Evolutionary conservation across 2,113 vertebrate species (phyloP).

Genomic region (Megaceryle maxima): DNA sequence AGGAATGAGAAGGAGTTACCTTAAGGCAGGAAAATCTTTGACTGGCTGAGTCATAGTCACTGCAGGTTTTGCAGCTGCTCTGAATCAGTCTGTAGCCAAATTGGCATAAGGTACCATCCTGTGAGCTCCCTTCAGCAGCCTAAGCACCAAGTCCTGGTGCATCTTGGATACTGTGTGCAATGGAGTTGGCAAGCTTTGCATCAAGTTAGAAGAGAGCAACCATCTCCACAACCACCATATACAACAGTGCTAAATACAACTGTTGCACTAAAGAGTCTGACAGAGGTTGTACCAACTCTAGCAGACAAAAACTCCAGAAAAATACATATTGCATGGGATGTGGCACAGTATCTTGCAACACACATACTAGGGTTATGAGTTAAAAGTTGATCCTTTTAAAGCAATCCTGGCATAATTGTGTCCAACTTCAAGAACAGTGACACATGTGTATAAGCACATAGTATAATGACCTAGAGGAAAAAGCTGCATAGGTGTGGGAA

Average conservation of each 20-base stretch:
- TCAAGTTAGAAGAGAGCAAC: not conserved
- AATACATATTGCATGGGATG: not conserved
- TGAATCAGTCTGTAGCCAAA: not conserved
- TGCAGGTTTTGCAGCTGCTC: not conserved
- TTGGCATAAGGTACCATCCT: rapidly evolving
- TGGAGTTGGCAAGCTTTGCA: not conserved
- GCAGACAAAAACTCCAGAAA: not conserved
- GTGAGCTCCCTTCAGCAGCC: not conserved
- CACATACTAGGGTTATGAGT: rapidly evolving
- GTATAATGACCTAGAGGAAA: not conserved
- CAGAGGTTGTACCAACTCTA: not conserved
- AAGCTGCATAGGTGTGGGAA: not conserved
- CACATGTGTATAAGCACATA: rapidly evolving
- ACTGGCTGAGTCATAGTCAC: not conserved
- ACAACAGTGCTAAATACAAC: not conserved
- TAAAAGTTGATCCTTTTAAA: not conserved
- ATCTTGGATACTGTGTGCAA: rapidly evolving
- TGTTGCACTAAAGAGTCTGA: not conserved
- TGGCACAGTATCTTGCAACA: not conserved
- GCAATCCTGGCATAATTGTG: not conserved
- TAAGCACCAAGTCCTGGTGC: not conserved
- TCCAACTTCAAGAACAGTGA: not conserved
- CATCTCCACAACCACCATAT: not conserved
- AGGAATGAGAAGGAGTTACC: not conserved
- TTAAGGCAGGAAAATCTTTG: not conserved